Evolutionary conservation across 2,888 invertebrate species (phyloP), one percentile per base, ranked within the genome.

Genomic region (Melinaea marsaeus): DNA sequence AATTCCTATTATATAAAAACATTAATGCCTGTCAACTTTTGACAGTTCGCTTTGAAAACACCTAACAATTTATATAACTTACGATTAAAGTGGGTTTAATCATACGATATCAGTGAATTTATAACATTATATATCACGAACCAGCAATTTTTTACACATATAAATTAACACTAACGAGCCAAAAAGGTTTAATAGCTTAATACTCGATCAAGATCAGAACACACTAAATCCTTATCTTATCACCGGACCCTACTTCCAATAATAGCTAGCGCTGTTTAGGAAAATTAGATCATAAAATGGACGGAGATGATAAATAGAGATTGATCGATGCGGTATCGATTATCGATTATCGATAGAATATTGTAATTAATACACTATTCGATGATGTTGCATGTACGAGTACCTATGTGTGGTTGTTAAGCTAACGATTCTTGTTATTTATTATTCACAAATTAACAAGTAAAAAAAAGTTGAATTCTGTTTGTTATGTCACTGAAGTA

Each of bases 251-350:
- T 75, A 79, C 76, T 80, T 68, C 72, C 71, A 75, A 78, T 80
- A 79, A 81, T 77, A 81, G 75, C 71, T 67, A 69, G 76, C 73
- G 72, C 75, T 74, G 74, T 77, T 72, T 71, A 71, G 74, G 74
- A 70, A 77, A 79, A 80, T 80, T 79, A 78, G 76, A 76, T 74
- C 72, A 71, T 74, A 68, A 74, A 74, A 72, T 71, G 74, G 75
- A 73, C 74, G 74, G 74, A 75, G 79, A 82, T 79, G 74, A 73
- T 69, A 73, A 58, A 61, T 80, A 84, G 84, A 73, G 84, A 83
- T 79, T 78, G 77, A 77, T 75, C 68, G 71, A 56, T 68, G 72
- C 75, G 74, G 72, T 69, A 72, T 67, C 65, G 63, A 69, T 70
- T 69, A 72, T 67, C 65, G 63, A 69, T 70, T 75, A 73, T 75